Evolutionary conservation across 2,888 invertebrate genomes (phyloP), one percentile per base, ranked within the genome.

Genomic region (Leptinotarsa juncta): DNA sequence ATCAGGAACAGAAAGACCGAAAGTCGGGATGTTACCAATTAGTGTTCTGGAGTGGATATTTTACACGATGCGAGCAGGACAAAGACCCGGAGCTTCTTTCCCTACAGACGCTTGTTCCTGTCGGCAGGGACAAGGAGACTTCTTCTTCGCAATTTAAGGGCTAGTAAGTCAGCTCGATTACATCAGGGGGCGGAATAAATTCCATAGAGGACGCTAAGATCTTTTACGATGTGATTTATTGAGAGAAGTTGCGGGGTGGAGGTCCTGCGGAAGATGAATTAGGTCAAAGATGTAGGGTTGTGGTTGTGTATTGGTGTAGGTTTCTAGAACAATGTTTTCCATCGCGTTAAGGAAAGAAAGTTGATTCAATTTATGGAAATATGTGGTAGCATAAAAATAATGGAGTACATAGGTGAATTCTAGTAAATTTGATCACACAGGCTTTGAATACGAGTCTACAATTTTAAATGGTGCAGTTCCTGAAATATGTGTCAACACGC

Each of bases 171-270:
- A 62, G 62, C 62, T n/a, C 62, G 62, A 62, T 62, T 62, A 62
- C 62, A 26, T 32, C 62, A 32, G 62, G 14, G n/a, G 62, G 62
- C 62, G 62, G 62, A 62, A 62, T 62, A 62, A 26, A 62, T 62
- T 62, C n/a, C 26, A 14, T 3, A 15, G 10, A 26, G 62, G 32
- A 26, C 32, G 62, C 62, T 62, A 62, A 62, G 32, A 32, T 62
- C 32, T 32, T 51, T 32, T 32, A 62, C 68, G 32, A 32, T 55
- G 66, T 32, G 62, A 73, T 73, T 73, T 73, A 26, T 73, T 55
- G 60, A 20, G 23, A 3, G 55, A 23, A 57, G 55, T 20, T 20
- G 55, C 55, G n/a, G 51, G 0, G n/a, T 51, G 51, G 16, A 4
- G 4, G 15, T 51, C 51, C 16, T 57, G 55, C 23, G 23, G 20